Evolutionary conservation across 2,888 invertebrate species (phyloP), one percentile per base, ranked within the genome.

Genomic region (Drosophila demipolita): DNA sequence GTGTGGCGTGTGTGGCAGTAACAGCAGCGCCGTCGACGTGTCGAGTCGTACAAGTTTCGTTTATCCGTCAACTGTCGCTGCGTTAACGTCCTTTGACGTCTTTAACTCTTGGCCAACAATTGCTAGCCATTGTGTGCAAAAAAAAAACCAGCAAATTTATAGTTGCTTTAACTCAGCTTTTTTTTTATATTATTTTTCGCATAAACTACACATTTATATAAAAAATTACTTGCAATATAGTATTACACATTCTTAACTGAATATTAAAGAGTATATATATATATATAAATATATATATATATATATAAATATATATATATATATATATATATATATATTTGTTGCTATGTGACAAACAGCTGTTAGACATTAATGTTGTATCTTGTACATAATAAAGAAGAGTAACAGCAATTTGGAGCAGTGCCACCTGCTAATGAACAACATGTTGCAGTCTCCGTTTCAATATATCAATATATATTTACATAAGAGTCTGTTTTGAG

Each of bases 11-110:
- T 60, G 73, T 65, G 80, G 69, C 83, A 82, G 82, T 83, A 83
- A 76, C 78, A 78, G 74, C 85, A 87, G 83, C 77, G 85, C 87
- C 75, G 85, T 87, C 79, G 82, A 85, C 85, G 89, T 87, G 89
- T 83, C 85, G 79, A 85, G 80, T 81, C 80, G 82, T 79, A 81
- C 55, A 80, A 80, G 55, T 76, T 80, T 82, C 66, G 63, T 77
- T 80, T 80, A 69, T 75, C 71, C 64, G 75, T 78, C 67, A 68
- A 59, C 54, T 65, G 49, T 63, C 57, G 63, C 33, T 26, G 63
- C 49, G 61, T 49, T 33, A 42, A 35, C 52, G 45, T 32, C 23
- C 55, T 9, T 35, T 23, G 54, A 23, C 52, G 66, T 48, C 54
- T 54, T 40, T 8, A 45, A 45, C 48, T 61, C 45, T 58, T 40